phyloP scores from a whole-genome alignment of 1,140 invertebrate species.

The Bicyclus anynana region DNA sequence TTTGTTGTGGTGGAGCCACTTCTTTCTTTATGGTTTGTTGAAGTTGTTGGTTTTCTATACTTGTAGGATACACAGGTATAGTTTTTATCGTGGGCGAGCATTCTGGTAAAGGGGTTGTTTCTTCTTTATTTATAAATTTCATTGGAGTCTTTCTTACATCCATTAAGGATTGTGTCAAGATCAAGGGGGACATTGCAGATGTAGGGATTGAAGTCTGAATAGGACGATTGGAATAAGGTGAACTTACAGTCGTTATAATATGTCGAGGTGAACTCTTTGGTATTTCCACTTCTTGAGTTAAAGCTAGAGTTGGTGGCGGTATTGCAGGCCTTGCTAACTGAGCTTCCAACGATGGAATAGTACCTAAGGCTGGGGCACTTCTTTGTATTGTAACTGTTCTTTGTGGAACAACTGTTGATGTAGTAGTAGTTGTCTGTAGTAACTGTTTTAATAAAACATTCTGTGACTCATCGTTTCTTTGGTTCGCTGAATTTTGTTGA shows the following conservation, averaged over 20 bases:
- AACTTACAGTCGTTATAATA: conserved; percentile 60
- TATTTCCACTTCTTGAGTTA: conserved; percentile 76
- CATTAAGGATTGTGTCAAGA: conserved; percentile 72
- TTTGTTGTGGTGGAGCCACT: conserved; percentile 73
- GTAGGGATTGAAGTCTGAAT: conserved; percentile 55
- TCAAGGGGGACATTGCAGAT: conserved; percentile 58
- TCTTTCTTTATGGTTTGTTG: conserved; percentile 75
- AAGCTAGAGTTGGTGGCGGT: conserved; percentile 76
- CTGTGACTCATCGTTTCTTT: conserved; percentile 87
- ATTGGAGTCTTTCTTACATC: conserved; percentile 68
- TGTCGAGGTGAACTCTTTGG: conserved; percentile 74
- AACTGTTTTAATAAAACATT: conserved; percentile 94
- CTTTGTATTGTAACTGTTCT: conserved; percentile 74
- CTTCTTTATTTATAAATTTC: conserved; percentile 64
- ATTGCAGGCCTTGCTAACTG: conserved; percentile 85
- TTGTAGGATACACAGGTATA: conserved; percentile 60
- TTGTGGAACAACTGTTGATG: conserved; percentile 72
- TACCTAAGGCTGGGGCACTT: conserved; percentile 79
- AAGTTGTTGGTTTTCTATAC: conserved; percentile 54
- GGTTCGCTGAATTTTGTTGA: conserved; percentile 39
- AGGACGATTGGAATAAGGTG: conserved; percentile 62
- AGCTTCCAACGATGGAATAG: conserved; percentile 85
- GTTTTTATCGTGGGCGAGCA: conserved; percentile 65
- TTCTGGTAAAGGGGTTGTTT: conserved; percentile 64
- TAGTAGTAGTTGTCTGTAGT: conserved; percentile 87